Base-by-base conservation (phyloP, 2,113 vertebrate genomes). In the Microcebus ravelobensis region DNA sequence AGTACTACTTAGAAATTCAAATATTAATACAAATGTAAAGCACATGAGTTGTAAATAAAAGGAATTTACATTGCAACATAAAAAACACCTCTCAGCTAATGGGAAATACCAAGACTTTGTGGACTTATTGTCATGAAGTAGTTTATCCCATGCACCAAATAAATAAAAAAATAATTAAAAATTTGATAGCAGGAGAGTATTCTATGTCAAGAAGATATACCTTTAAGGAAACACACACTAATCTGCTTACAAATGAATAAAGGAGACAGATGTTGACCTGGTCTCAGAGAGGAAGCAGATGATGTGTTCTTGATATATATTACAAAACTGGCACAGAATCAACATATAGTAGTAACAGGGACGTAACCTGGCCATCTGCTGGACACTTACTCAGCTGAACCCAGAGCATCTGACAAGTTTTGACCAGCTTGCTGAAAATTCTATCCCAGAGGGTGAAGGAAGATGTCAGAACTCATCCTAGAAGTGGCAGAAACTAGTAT, bases 391-490 rank as follows among this genome's bases (percentile, higher is more conserved):
- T 96, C 74, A 87, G 63, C 39, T 48, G 39, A 89, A 68, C 18
- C 52, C 55, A 87, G 61, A 68, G 27, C 68, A 48, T 90, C 68
- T 80, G 84, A 92, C 88, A 84, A 84, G 42, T 76, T 87, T 94
- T 94, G 67, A 97, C 61, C 45, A 81, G 42, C 52, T 77, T 52
- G 50, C 65, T 68, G 57, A 90, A 84, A 92, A 92, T 92, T 87
- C 63, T 85, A 7, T 83, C 85, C 65, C 74, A 61, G 61, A 68
- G 36, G 29, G 61, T 90, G 15, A 95, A 90, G 18, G n/a, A 84
- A 84, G 76, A 80, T 36, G 79, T 42, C 34, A n/a, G 52, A 85
- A 86, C 52, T 87, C 34, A 68, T 83, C 39, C 52, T 52, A 29
- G 45, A 81, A 81, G 31, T 59, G 52, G 65, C 29, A 74, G 27